Percentiles rank a stretch among this genome's conserved stretches.
Conservation (phyloP, 2,888 invertebrate genomes). For the Penaeus monodon region DNA sequence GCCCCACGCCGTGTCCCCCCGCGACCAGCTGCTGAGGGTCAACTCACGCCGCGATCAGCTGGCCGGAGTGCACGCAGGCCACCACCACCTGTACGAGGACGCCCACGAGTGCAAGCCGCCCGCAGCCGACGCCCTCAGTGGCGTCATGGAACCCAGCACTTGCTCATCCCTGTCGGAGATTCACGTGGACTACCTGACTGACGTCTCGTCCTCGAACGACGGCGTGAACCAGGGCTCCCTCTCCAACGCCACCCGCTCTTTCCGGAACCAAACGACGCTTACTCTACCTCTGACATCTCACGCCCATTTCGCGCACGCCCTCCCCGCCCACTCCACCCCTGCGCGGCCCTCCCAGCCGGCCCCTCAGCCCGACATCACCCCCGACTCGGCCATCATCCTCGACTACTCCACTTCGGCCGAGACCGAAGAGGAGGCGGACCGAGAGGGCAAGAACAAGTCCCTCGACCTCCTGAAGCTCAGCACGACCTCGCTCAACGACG, state of each 20-base stretch:
- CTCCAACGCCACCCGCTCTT: neutral
- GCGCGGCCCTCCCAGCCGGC: neutral
- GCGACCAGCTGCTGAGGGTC: neutral
- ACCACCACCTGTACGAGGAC: neutral
- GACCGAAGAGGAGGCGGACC: conserved; percentile 7
- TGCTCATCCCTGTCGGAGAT: conserved; percentile 55
- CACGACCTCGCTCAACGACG: conserved; percentile 39
- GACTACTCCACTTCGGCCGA: conserved; percentile 56
- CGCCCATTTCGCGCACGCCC: neutral
- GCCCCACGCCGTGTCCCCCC: conserved; percentile 25
- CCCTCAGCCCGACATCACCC: conserved; percentile 43
- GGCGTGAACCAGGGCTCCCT: conserved; percentile 28
- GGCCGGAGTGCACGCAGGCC: neutral
- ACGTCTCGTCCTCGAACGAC: conserved; percentile 44
- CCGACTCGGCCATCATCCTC: conserved; percentile 59
- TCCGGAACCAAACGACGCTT: neutral
- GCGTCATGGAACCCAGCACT: conserved; percentile 29
- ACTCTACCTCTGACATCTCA: conserved; percentile 1
- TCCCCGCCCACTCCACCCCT: conserved; percentile 1
- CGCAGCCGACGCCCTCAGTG: conserved; percentile 23
- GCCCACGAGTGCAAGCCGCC: neutral
- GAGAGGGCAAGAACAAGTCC: conserved; percentile 1
- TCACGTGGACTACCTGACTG: conserved; percentile 64
- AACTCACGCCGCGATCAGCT: neutral
- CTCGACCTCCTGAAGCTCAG: conserved; percentile 17